Evolutionary conservation across 2,797 vertebrate genomes (phyloP).

Genomic region (Falco naumanni): DNA sequence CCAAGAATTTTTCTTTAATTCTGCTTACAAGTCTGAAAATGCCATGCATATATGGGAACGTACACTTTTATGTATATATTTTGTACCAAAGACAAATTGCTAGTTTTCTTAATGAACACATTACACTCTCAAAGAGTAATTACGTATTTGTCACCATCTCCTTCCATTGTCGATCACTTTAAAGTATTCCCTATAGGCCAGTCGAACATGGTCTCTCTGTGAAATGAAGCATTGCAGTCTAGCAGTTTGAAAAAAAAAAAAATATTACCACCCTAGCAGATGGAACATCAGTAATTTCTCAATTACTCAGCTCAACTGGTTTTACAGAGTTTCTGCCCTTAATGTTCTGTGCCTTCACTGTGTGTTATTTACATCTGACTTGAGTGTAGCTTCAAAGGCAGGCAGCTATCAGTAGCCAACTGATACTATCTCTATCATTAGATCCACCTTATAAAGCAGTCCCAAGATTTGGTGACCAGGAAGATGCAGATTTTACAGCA

Average conservation of each 20-base stretch:
- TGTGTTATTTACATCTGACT: conserved; percentile 63
- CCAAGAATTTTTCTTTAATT: background rate
- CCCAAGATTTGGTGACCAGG: background rate
- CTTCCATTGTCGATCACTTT: conserved; percentile 23
- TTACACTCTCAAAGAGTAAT: conserved; percentile 10
- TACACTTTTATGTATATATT: background rate
- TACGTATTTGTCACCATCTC: conserved; percentile 37
- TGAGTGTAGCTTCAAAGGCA: conserved; percentile 51
- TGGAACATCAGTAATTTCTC: conserved; percentile 70
- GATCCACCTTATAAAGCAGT: background rate
- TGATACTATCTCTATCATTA: background rate
- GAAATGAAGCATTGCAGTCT: conserved; percentile 65
- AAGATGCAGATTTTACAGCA: background rate
- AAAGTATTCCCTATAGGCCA: conserved; percentile 12
- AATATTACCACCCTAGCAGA: conserved; percentile 60
- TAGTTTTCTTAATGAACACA: conserved; percentile 34
- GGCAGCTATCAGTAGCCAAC: background rate
- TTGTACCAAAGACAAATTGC: background rate
- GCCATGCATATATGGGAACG: background rate
- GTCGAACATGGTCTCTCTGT: conserved; percentile 31
- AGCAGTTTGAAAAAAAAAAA: conserved; percentile 47
- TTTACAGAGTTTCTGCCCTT: conserved; percentile 64
- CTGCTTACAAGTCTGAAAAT: background rate
- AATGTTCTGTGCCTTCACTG: conserved; percentile 65
- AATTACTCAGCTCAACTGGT: conserved; percentile 44